phyloP scores from a whole-genome alignment of 2,797 vertebrate genomes.

The Acropternis orthonyx region DNA sequence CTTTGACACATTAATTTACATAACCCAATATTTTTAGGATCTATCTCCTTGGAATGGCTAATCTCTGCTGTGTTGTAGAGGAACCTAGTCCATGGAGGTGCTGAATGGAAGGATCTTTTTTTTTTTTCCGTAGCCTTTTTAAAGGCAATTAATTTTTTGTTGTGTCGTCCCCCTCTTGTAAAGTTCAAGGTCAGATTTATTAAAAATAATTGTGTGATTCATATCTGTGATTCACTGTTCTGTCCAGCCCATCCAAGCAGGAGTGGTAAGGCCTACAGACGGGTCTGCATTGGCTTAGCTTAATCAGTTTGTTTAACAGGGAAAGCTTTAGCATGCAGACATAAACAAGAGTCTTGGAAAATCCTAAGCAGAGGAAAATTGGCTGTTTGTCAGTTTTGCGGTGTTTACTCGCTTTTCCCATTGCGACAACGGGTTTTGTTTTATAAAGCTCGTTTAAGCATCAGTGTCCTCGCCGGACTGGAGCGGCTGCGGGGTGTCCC shows the following conservation, averaged over 20 bases:
- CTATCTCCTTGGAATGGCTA: neutral
- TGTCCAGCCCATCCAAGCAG: neutral
- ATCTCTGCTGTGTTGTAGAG: neutral
- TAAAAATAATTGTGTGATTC: neutral
- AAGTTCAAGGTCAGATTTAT: neutral
- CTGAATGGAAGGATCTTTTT: neutral
- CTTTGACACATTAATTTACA: neutral
- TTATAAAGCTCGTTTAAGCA: neutral
- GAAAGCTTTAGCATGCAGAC: neutral
- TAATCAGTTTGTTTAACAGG: neutral
- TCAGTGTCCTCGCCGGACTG: fast-evolving
- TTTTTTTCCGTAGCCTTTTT: neutral
- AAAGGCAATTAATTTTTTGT: neutral
- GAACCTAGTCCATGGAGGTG: neutral
- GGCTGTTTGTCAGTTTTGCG: neutral
- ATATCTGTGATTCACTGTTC: neutral
- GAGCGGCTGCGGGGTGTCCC: too few species aligned
- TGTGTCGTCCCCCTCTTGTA: neutral
- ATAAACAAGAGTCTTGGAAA: neutral
- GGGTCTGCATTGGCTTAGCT: neutral
- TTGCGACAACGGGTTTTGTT: neutral
- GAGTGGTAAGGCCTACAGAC: neutral
- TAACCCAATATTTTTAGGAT: neutral
- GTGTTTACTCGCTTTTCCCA: neutral
- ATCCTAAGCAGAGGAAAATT: neutral